Percentiles rank a stretch among this genome's conserved stretches.
phyloP scores from a whole-genome alignment of 2,797 vertebrate genomes.

The Thripadectes ignobilis region DNA sequence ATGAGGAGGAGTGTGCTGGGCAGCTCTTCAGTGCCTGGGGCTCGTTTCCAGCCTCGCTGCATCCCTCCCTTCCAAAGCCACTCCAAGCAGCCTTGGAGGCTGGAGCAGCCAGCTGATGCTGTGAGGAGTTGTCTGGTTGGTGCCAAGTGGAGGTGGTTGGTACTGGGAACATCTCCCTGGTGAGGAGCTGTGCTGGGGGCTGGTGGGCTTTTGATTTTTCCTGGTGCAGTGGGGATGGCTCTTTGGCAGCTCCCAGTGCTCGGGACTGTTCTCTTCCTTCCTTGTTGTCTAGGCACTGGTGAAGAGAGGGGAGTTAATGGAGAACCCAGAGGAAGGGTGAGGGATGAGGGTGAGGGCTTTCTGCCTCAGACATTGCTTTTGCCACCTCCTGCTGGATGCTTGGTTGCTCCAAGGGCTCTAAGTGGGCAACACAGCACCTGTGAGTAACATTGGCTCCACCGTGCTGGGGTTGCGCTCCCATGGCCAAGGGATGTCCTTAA shows the following conservation, averaged over 20 bases:
- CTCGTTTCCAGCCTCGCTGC: neutral
- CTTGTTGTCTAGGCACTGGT: fast-evolving
- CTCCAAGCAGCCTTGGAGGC: neutral
- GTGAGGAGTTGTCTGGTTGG: neutral
- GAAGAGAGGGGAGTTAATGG: neutral
- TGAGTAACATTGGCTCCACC: fast-evolving
- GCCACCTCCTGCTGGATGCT: neutral
- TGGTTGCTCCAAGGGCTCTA: neutral
- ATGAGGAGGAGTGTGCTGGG: neutral
- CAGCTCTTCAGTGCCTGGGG: neutral
- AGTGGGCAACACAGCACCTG: neutral
- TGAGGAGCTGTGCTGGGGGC: neutral
- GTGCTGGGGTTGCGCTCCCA: fast-evolving
- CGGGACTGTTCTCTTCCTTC: fast-evolving
- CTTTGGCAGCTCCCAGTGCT: fast-evolving
- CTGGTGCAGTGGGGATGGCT: neutral
- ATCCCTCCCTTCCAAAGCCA: neutral
- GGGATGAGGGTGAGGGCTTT: neutral
- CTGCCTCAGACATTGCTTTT: neutral
- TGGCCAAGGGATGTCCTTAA: neutral
- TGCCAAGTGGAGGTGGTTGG: neutral
- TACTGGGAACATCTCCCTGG: neutral
- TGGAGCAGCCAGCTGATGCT: neutral
- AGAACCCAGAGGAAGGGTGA: neutral
- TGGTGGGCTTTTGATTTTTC: neutral